Base-by-base conservation (phyloP, 2,888 invertebrate species). In the Macropis europaea region DNA sequence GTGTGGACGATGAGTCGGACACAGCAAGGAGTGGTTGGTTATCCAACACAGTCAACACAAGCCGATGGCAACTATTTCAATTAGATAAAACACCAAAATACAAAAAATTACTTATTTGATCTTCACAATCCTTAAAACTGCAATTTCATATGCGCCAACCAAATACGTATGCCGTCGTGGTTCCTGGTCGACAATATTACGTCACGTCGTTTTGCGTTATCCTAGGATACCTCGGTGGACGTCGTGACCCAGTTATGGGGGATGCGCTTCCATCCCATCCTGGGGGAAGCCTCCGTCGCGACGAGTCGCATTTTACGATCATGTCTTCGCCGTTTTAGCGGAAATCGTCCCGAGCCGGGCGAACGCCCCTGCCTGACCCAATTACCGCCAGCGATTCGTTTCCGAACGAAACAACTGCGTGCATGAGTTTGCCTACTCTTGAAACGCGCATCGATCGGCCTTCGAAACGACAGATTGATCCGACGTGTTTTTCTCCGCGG, bases 201-300 rank as follows among this genome's bases (percentile, higher is more conserved):
- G 22, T 48, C 30, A 17, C 36, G 36, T 36, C 24, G 52, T 38
- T 38, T 26, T 7, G 11, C 22, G 24, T 38, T 36, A 24, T 17
- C 36, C 36, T 19, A 24, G 13, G 54, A 42, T 28, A 28, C 24
- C 17, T 26, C 6, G 26, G 45, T 6, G 42, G 19, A 40, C 15
- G 22, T n/a, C 24, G 42, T 59, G 63, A 42, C 63, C 59, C 60
- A 48, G 26, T 45, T 61, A 13, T 34, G 1, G 5, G n/a, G 1
- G 17, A 15, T 28, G 28, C 13, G 7, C 9, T 26, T 19, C 36
- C 26, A 30, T 22, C 34, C 17, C n/a, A n/a, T n/a, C n/a, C n/a
- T n/a, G 32, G 3, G n/a, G n/a, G n/a, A n/a, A n/a, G n/a, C n/a
- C n/a, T n/a, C 6, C 4, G 15, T 11, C 26, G 38, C 24, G 52